phyloP scores from a whole-genome alignment of 2,113 vertebrate species.

The Grammomys surdaster region DNA sequence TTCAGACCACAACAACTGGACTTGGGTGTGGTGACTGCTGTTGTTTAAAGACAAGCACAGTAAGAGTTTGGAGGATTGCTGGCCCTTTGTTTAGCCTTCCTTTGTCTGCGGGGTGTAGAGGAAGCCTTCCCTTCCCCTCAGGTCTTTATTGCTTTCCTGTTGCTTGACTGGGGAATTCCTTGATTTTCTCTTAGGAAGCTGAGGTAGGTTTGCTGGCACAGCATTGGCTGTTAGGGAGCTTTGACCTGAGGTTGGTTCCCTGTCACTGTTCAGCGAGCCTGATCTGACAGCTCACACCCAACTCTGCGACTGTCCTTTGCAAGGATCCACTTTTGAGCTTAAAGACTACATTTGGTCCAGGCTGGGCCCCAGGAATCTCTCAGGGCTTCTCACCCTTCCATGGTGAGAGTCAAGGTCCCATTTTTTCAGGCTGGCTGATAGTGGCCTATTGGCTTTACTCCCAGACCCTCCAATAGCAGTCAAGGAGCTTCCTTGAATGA shows the following conservation, averaged over 20 bases:
- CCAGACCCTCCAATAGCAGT: not conserved
- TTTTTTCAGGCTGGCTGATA: not conserved
- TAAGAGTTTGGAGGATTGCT: not conserved
- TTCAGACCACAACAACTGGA: not conserved
- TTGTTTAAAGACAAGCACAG: not conserved
- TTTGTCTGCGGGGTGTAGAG: not conserved
- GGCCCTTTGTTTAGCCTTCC: not conserved
- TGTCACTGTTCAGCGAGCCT: not conserved
- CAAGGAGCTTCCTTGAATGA: not conserved
- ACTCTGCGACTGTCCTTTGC: not conserved
- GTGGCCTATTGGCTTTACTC: not conserved
- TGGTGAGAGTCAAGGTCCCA: too few relatives aligned
- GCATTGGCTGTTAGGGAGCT: not conserved
- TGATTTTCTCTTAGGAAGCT: not conserved
- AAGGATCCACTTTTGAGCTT: not conserved
- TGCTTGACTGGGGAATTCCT: not conserved
- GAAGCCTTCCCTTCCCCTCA: not conserved
- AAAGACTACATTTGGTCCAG: not conserved
- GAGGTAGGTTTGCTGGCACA: not conserved
- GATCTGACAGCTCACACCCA: not conserved
- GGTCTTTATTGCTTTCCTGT: not conserved
- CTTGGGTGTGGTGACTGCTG: not conserved
- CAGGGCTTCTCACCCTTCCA: fast-evolving
- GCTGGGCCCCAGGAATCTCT: not conserved
- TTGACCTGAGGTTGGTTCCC: not conserved